These are phyloP conservation scores for Oscheius sp. DNA, from an alignment of 2,888 invertebrate genomes.

Conservation along the genomic window DNA sequence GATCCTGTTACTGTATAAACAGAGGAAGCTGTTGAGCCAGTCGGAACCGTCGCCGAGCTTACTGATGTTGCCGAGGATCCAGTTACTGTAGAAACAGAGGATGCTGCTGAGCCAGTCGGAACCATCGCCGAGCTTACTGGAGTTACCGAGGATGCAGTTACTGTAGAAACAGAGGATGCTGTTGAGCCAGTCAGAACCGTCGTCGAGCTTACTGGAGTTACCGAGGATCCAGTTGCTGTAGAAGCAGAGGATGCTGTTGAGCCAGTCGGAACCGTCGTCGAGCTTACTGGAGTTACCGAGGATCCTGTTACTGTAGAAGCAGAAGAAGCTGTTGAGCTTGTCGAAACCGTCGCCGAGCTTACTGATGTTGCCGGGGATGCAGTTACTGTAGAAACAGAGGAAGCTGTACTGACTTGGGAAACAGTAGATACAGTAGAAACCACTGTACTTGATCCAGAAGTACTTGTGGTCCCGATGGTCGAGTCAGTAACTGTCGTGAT, in stretches of 20 bases:
- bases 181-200: not conserved
- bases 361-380: not conserved
- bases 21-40: not conserved
- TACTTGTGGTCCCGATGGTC: not conserved
- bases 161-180: not conserved
- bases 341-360: not conserved
- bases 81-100: not conserved
- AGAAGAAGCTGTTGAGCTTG: not conserved
- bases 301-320: not conserved
- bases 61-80: not conserved
- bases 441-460: not conserved
- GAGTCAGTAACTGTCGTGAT: not conserved
- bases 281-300: not conserved
- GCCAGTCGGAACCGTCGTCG: not conserved
- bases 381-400: not conserved
- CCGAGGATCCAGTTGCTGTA: not conserved
- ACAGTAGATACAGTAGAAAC: not conserved
- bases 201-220: not conserved
- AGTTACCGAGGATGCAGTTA: not conserved
- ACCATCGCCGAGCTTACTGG: not conserved
- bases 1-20: not conserved
- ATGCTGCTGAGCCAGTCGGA: not conserved
- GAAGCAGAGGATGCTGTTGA: not conserved
- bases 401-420: not conserved
- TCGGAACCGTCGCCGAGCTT: not conserved